Percentiles rank a stretch among this genome's conserved stretches.
Conservation (phyloP, 1,140 invertebrate genomes). For the Drosophila erecta region DNA sequence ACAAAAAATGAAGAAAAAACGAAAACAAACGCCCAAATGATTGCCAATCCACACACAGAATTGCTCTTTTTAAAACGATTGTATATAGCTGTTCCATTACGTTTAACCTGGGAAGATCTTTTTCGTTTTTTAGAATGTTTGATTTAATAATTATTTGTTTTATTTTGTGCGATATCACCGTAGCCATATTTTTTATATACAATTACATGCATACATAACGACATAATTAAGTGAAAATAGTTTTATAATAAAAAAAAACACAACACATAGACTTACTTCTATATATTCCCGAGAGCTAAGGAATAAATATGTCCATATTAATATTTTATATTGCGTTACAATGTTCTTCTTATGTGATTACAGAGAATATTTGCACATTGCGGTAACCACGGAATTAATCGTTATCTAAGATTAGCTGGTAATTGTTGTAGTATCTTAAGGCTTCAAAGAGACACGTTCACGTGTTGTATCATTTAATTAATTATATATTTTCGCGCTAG, state of each 20-base stretch:
- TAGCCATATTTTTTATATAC: slow-evolving; percentile 74
- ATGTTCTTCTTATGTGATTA: slow-evolving; percentile 53
- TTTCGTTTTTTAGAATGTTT: slow-evolving; percentile 43
- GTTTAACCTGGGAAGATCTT: slow-evolving; percentile 48
- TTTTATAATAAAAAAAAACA: slow-evolving; percentile 65
- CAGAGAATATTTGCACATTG: slow-evolving; percentile 39
- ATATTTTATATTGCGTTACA: slow-evolving; percentile 57
- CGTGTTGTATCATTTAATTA: slow-evolving; percentile 55
- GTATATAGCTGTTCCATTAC: slow-evolving; percentile 63
- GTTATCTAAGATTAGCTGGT: slow-evolving; percentile 71
- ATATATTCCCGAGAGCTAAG: slow-evolving; percentile 47
- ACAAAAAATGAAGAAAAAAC: slow-evolving; percentile 24
- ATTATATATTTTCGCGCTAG: slow-evolving; percentile 48
- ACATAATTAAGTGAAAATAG: slow-evolving; percentile 74
- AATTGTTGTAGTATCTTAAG: slow-evolving; percentile 71
- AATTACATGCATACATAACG: slow-evolving; percentile 69
- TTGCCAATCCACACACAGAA: slow-evolving; percentile 39
- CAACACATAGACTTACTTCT: slow-evolving; percentile 47
- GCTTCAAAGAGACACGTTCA: slow-evolving; percentile 50
- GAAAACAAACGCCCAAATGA: slow-evolving; percentile 41
- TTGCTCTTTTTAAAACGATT: slow-evolving; percentile 58
- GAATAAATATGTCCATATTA: slow-evolving; percentile 56
- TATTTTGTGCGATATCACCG: slow-evolving; percentile 61
- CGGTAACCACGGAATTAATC: slow-evolving; percentile 63
- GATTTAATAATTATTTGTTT: slow-evolving; percentile 52